Conservation (phyloP, 2,113 vertebrate genomes). For the Lontra canadensis region DNA sequence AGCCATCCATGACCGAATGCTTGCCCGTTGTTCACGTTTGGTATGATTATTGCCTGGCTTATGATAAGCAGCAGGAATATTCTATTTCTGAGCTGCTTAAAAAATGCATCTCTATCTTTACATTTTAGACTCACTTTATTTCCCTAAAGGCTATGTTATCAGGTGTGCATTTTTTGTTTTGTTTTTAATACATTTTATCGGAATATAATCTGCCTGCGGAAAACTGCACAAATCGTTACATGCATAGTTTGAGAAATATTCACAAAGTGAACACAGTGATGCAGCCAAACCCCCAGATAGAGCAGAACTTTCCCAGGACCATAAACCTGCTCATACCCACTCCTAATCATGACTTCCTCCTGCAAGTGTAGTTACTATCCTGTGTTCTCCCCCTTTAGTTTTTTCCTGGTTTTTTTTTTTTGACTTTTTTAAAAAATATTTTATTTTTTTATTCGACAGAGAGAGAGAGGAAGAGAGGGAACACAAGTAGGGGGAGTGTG, state of each 20-base stretch:
- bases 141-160: neutral
- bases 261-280: neutral
- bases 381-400: neutral
- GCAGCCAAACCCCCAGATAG: neutral
- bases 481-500: no score
- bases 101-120: neutral
- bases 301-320: neutral
- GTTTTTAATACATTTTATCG: neutral
- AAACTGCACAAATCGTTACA: neutral
- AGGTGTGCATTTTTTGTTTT: neutral
- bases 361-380: neutral
- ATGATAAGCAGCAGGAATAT: neutral
- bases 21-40: neutral
- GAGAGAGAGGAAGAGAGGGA: no score
- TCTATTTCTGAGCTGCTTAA: neutral
- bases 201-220: neutral
- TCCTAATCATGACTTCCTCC: neutral
- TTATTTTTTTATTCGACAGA: no score
- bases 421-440: neutral
- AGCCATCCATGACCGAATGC: neutral
- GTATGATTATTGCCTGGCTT: neutral
- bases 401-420: neutral
- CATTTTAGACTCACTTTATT: neutral
- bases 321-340: fast-evolving
- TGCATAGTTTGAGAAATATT: neutral